Evolutionary conservation across 2,113 vertebrate genomes (phyloP).

Genomic region (Henicopernis longicauda): DNA sequence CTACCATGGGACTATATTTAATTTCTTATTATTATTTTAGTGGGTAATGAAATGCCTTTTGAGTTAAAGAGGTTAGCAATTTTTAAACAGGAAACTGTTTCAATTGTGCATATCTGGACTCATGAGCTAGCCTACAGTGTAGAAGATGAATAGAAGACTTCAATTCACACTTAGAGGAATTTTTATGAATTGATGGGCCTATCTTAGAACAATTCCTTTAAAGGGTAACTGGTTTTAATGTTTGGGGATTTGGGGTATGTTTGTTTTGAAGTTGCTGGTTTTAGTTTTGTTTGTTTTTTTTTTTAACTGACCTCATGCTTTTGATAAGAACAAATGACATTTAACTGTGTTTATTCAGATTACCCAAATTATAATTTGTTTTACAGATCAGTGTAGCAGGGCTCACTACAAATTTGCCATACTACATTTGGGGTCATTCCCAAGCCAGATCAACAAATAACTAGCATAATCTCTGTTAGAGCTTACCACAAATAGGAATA

Average conservation of each 20-base stretch:
- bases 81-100: neutral
- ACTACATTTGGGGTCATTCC: neutral
- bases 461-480: neutral
- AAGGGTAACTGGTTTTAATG: neutral
- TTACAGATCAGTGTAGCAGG: neutral
- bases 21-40: neutral
- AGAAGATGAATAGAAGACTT: neutral
- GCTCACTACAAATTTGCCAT: neutral
- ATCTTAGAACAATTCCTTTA: neutral
- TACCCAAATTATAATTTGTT: neutral
- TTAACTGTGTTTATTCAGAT: neutral
- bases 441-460: neutral
- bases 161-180: neutral
- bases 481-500: neutral
- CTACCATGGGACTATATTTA: neutral
- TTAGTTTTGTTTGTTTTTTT: neutral
- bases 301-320: neutral
- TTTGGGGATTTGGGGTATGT: neutral
- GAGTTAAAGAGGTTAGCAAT: neutral
- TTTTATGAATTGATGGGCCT: neutral
- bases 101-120: neutral
- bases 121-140: neutral
- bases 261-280: neutral
- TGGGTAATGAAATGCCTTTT: neutral
- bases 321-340: neutral